phyloP scores from a whole-genome alignment of 2,797 vertebrate genomes.

The Bradypodion pumilum region DNA sequence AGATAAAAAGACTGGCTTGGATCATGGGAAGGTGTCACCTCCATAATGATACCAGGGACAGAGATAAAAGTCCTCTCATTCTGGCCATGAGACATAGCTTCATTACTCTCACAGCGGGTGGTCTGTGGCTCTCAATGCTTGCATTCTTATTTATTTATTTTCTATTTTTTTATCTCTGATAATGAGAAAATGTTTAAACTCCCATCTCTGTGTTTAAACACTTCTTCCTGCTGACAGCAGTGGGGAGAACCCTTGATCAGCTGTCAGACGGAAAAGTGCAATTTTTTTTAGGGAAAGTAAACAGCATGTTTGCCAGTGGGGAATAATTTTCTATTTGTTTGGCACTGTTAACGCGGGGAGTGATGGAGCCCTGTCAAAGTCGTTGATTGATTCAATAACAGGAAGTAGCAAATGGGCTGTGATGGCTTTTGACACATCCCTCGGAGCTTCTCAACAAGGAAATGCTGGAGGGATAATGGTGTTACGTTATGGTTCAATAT shows the following conservation, averaged over 20 bases:
- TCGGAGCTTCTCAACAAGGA: background rate
- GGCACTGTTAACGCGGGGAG: conserved; percentile 62
- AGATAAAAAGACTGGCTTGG: conserved; percentile 76
- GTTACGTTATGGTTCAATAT: background rate
- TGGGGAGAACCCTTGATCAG: conserved; percentile 79
- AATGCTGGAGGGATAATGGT: background rate
- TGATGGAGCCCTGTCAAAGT: conserved; percentile 75
- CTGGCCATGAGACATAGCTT: conserved; percentile 76
- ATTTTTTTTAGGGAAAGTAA: conserved; percentile 79
- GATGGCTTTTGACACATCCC: conserved; percentile 29
- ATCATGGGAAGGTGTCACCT: conserved; percentile 82
- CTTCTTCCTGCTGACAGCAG: conserved; percentile 82
- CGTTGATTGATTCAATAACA: conserved; percentile 64
- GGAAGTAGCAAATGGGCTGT: conserved; percentile 67
- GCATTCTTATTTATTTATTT: conserved; percentile 76
- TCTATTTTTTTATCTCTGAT: conserved; percentile 79
- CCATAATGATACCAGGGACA: conserved; percentile 73
- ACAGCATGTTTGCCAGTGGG: conserved; percentile 78
- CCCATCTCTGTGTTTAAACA: conserved; percentile 80
- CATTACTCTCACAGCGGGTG: conserved; percentile 81
- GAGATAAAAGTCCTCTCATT: conserved; percentile 78
- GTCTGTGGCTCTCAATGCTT: conserved; percentile 73
- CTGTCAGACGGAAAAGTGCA: conserved; percentile 80
- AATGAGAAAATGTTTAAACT: conserved; percentile 86
- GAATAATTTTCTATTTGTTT: conserved; percentile 80